Evolutionary conservation across 2,797 vertebrate species (phyloP).

Genomic region (Typhlichthys eigenmanni): DNA sequence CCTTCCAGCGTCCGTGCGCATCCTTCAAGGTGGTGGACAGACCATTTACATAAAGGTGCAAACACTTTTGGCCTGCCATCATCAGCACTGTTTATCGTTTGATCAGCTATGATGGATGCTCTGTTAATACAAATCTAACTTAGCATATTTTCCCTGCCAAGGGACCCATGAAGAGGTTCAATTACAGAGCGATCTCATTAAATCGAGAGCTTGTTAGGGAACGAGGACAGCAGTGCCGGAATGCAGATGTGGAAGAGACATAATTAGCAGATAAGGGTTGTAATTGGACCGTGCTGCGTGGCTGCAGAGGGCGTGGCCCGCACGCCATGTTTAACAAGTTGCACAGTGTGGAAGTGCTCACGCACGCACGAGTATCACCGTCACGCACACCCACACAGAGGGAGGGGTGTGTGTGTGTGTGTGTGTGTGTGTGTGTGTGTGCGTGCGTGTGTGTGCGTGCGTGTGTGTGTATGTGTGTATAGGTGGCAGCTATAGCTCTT

Average conservation of each 20-base stretch:
- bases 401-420: no score
- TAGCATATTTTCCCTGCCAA: constrained; percentile 92
- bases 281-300: constrained; percentile 79
- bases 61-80: constrained; percentile 67
- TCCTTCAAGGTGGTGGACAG: constrained; percentile 46
- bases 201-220: constrained; percentile 90
- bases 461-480: no score
- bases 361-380: constrained; percentile 29
- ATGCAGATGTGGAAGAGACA: constrained; percentile 89
- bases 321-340: constrained; percentile 73
- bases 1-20: constrained; percentile 24
- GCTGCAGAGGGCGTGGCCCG: constrained; percentile 72
- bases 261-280: constrained; percentile 84
- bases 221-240: constrained; percentile 85
- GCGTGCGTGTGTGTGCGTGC: no score
- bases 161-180: constrained; percentile 94
- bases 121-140: constrained; percentile 90
- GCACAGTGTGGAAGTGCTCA: constrained; percentile 63
- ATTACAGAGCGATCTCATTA: constrained; percentile 96
- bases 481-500: no score
- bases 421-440: no score
- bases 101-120: constrained; percentile 94
- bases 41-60: constrained; percentile 77
- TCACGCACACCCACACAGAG: constrained; percentile 13
- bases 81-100: constrained; percentile 87